Conservation (phyloP, 1,140 invertebrate species). For the Probaryconus sp. region DNA sequence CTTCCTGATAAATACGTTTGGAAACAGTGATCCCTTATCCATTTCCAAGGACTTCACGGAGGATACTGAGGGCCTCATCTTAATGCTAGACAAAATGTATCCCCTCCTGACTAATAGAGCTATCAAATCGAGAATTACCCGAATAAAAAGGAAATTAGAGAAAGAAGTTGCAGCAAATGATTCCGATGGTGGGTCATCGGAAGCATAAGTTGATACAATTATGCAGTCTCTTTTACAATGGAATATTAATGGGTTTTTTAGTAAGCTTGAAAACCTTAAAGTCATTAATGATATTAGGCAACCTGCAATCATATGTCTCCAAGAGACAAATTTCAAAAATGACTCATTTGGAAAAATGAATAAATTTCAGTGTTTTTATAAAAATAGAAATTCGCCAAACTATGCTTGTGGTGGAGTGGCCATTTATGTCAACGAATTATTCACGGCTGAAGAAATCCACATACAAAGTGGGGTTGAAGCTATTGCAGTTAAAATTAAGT, state of each 20-base stretch:
- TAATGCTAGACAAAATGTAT: not conserved
- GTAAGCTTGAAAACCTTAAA: not conserved
- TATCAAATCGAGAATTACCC: too few relatives aligned
- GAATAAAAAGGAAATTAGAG: too few relatives aligned
- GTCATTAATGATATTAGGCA: conserved; percentile 8
- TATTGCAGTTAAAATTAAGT: conserved; percentile 31
- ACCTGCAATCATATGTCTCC: conserved; percentile 56
- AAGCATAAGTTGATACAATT: too few relatives aligned
- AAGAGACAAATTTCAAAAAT: conserved; percentile 64
- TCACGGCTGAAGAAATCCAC: too few relatives aligned
- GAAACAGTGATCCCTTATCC: not conserved
- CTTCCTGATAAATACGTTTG: conserved; percentile 7
- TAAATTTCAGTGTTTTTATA: conserved; percentile 44
- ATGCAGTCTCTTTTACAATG: too few relatives aligned
- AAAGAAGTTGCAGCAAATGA: too few relatives aligned
- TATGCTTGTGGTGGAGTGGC: conserved; percentile 62
- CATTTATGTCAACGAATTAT: conserved; percentile 61
- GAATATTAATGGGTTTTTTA: too few relatives aligned
- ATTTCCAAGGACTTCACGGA: conserved; percentile 18
- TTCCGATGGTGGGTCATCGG: too few relatives aligned
- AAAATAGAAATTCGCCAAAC: conserved; percentile 49
- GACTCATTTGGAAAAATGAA: conserved; percentile 33
- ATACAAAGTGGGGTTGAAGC: conserved; percentile 34
- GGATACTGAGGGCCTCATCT: not conserved
- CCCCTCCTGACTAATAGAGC: too few relatives aligned